Base-by-base conservation (phyloP, 2,888 invertebrate species). In the Nomada hirtipes region DNA sequence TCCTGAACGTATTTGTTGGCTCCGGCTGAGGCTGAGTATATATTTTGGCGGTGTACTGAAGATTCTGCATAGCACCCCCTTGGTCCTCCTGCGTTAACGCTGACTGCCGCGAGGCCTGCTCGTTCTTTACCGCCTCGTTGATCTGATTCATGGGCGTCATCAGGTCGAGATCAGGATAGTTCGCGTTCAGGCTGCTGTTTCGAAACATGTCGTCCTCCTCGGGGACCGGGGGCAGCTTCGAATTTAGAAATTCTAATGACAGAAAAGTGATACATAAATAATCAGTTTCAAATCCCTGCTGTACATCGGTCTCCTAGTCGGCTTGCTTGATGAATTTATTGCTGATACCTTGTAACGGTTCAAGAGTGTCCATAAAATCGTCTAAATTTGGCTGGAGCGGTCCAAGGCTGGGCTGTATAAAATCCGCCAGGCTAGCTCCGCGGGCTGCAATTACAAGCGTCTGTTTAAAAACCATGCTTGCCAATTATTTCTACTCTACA, bases 351-450 rank as follows among this genome's bases (percentile, higher is more conserved):
- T 97, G 97, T 86, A 97, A 95, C 10, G 97, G 98, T 94, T 98
- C 97, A 93, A 98, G 95, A 83, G 97, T 97, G 92, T 98, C 98
- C 97, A 98, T 98, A 94, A 98, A 98, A 94, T 98, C 98, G 92
- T 98, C 98, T 91, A 99, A 95, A 94, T 98, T 98, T 85, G 99
- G 99, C 94, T 99, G 99, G 82, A 99, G 95, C 73, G 99, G 98
- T 57, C 98, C 97, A 91, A 99, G 96, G 93, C 99, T 99, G 71
- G 99, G 99, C 94, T 99, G 99, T 94, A 99, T 99, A 92, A 99
- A 98, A 94, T 99, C 99, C 67, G 99, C 98, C 92, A 98, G 95
- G 91, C 97, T 97, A 73, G 98, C 97, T 88, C 96, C 97, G 93
- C 97, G 96, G 69, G 97, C 98, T 97, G 94, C 55, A 94, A 95